Evolutionary conservation across 2,113 vertebrate genomes (phyloP).

Genomic region (Crotophaga sulcirostris): DNA sequence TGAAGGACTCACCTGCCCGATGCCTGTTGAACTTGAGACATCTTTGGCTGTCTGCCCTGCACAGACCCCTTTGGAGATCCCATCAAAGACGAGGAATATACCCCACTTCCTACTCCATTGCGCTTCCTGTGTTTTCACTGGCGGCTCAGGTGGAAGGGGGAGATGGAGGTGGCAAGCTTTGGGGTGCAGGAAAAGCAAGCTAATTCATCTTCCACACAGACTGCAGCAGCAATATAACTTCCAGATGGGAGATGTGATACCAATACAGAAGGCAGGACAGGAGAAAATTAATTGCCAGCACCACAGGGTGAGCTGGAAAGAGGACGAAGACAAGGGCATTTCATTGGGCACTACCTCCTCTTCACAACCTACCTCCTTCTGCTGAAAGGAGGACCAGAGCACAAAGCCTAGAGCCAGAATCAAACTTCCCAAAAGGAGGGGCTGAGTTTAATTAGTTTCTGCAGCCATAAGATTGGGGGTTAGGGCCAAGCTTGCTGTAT

Average conservation of each 20-base stretch:
- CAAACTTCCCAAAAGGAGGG: neutral
- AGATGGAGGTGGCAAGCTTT: neutral
- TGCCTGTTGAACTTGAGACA: neutral
- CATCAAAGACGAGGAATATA: accelerated
- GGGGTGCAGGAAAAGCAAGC: neutral
- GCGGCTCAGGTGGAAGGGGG: accelerated
- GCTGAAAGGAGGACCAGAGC: neutral
- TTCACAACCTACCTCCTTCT: accelerated
- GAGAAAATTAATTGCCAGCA: neutral
- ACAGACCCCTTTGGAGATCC: neutral
- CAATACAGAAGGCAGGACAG: neutral
- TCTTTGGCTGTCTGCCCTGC: neutral
- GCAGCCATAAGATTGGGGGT: neutral
- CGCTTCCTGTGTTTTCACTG: accelerated
- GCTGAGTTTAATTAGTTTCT: neutral
- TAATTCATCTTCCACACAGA: neutral
- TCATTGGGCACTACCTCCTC: neutral
- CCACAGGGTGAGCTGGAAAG: neutral
- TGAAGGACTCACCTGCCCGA: neutral
- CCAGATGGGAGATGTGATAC: neutral
- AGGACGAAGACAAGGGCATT: neutral
- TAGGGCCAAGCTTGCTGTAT: neutral
- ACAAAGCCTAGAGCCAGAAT: neutral
- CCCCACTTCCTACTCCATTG: accelerated
- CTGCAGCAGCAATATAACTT: neutral